phyloP scores from a whole-genome alignment of 2,888 invertebrate genomes.

The Trichopria drosophilae region DNA sequence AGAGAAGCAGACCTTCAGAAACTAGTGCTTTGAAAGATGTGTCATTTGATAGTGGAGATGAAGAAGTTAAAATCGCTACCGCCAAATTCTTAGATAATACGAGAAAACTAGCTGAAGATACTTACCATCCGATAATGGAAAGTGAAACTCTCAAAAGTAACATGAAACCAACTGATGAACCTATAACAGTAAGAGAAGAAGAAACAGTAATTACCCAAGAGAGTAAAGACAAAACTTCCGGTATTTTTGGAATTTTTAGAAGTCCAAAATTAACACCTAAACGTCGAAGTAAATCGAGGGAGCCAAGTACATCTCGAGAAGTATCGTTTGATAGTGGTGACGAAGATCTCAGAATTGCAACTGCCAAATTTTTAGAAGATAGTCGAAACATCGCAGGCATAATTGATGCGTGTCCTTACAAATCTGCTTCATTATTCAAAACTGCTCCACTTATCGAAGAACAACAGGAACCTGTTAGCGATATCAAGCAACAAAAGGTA shows the following conservation, averaged over 20 bases:
- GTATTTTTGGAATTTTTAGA: conserved; percentile 50
- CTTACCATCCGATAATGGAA: conserved; percentile 31
- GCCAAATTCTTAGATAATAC: conserved; percentile 48
- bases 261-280: conserved; percentile 47
- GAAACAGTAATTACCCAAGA: conserved; percentile 34
- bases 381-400: conserved; percentile 40
- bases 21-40: conserved; percentile 47
- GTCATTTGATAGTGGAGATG: conserved; percentile 52
- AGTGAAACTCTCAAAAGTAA: conserved; percentile 12
- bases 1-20: conserved; percentile 47
- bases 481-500: conserved; percentile 13
- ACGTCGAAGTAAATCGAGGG: conserved; percentile 49
- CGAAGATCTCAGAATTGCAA: conserved; percentile 40
- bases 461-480: conserved; percentile 9
- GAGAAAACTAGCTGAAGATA: conserved; percentile 41
- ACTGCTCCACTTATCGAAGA: conserved; percentile 9
- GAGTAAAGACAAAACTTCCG: conserved; percentile 41
- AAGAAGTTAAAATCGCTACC: conserved; percentile 45
- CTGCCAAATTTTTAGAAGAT: conserved; percentile 50
- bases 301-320: conserved; percentile 46
- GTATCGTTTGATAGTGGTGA: conserved; percentile 41
- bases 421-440: conserved; percentile 32
- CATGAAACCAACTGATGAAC: conserved; percentile 1
- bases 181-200: conserved; percentile 5
- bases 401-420: conserved; percentile 42